Conservation (phyloP, 2,888 invertebrate species). For the Carabus problematicus region DNA sequence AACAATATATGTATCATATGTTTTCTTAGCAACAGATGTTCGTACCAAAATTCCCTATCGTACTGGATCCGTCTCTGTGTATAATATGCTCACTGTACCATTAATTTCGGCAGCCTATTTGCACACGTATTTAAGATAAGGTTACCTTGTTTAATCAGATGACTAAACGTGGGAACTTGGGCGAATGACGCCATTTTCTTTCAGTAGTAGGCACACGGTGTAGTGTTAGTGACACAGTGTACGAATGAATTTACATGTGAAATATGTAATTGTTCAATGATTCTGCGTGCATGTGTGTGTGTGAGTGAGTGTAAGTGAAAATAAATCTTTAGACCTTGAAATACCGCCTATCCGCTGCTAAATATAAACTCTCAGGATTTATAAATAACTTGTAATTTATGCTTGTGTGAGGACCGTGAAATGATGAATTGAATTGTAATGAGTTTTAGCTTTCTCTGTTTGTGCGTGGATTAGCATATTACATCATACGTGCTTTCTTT, state of each 20-base stretch:
- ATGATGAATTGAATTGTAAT: constrained; percentile 37
- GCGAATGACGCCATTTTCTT: constrained; percentile 21
- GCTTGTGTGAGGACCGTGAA: constrained; percentile 38
- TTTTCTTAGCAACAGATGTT: too few relatives aligned
- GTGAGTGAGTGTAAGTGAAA: constrained; percentile 19
- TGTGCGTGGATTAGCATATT: constrained; percentile 29
- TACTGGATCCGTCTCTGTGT: background rate
- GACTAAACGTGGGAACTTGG: constrained; percentile 40
- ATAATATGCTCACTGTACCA: constrained; percentile 9
- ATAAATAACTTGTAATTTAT: constrained; percentile 39
- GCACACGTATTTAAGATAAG: constrained; percentile 41
- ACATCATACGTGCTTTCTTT: constrained; percentile 32
- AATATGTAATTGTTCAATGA: background rate
- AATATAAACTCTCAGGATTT: constrained; percentile 32
- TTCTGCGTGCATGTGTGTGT: constrained; percentile 17
- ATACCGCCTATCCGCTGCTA: constrained; percentile 27
- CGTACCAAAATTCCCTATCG: too few relatives aligned
- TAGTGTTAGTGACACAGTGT: background rate
- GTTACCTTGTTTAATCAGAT: constrained; percentile 41
- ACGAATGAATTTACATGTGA: background rate
- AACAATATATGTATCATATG: too few relatives aligned
- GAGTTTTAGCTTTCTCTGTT: constrained; percentile 31
- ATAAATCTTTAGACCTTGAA: constrained; percentile 34
- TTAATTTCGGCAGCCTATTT: constrained; percentile 42
- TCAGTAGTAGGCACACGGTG: constrained; percentile 6